Evolutionary conservation across 2,888 invertebrate species (phyloP).

Genomic region (Sycophila texana): DNA sequence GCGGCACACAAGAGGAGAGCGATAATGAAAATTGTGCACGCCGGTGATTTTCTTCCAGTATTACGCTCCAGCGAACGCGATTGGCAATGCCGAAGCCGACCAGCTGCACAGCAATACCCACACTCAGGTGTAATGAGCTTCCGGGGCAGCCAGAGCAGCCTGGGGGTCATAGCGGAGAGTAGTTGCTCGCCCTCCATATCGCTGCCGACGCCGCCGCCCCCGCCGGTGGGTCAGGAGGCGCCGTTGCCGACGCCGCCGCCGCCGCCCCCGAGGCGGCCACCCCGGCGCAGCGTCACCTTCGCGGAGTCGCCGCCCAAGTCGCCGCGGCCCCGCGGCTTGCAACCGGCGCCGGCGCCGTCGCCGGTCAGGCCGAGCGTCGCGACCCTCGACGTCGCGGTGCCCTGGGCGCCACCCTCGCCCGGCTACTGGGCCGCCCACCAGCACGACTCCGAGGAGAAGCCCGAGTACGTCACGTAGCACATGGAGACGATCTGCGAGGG

Average conservation of each 20-base stretch:
- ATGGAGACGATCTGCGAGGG: constrained; percentile 31
- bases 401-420: constrained; percentile 73
- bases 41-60: constrained; percentile 80
- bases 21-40: neutral
- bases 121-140: constrained; percentile 86
- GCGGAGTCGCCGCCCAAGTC: constrained; percentile 71
- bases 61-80: constrained; percentile 88
- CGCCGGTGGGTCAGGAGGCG: constrained; percentile 68
- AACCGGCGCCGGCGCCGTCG: neutral
- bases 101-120: constrained; percentile 90
- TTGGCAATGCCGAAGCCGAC: constrained; percentile 84
- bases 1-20: too few species aligned
- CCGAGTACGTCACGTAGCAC: constrained; percentile 71
- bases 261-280: constrained; percentile 68
- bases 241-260: constrained; percentile 68
- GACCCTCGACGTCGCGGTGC: constrained; percentile 70
- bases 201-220: constrained; percentile 65
- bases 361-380: constrained; percentile 62
- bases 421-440: constrained; percentile 65
- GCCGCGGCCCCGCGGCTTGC: constrained; percentile 58
- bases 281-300: constrained; percentile 73
- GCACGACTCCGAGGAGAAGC: constrained; percentile 61
- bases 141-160: constrained; percentile 18
- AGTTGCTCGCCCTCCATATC: constrained; percentile 68
- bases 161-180: constrained; percentile 45